These are phyloP conservation scores for Drosophila stalkeri DNA, from an alignment of 2,888 invertebrate species.

Conservation along the genomic window DNA sequence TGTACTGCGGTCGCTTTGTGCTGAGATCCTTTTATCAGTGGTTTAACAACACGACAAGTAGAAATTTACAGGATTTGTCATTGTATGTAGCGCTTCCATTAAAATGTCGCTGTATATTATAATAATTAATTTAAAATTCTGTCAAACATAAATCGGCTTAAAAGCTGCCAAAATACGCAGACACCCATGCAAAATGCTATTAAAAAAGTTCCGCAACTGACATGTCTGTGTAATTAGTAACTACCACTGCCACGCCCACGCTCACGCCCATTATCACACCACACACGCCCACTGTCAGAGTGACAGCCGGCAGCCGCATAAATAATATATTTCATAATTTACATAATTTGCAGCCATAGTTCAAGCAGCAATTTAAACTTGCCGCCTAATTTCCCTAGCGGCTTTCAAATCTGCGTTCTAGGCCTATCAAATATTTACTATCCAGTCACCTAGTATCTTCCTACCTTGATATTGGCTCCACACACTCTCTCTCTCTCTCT, in stretches of 20 bases:
- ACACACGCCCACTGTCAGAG: conserved; percentile 20
- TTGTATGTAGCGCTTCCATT: conserved; percentile 49
- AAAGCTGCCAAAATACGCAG: conserved; percentile 59
- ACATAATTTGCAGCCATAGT: conserved; percentile 63
- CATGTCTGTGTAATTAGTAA: conserved; percentile 66
- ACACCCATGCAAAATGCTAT: conserved; percentile 61
- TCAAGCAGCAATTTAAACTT: conserved; percentile 62
- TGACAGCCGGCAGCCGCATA: conserved; percentile 21
- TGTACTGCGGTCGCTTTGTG: conserved; percentile 34
- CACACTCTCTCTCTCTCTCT: too few species aligned
- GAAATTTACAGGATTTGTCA: conserved; percentile 8
- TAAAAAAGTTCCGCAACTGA: conserved; percentile 57
- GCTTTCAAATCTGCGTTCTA: conserved; percentile 59
- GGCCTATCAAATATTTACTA: conserved; percentile 72
- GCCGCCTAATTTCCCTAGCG: conserved; percentile 71
- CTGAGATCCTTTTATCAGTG: not conserved
- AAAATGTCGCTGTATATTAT: conserved; percentile 68
- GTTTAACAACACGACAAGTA: conserved; percentile 5
- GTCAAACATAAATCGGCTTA: conserved; percentile 70
- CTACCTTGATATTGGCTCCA: too few species aligned
- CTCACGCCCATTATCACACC: too few species aligned
- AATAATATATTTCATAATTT: conserved; percentile 67
- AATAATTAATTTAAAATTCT: conserved; percentile 69
- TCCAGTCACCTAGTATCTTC: not conserved
- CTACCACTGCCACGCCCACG: conserved; percentile 29